Evolutionary conservation across 2,888 invertebrate species (phyloP).

Genomic region (Leptopilina myrica): DNA sequence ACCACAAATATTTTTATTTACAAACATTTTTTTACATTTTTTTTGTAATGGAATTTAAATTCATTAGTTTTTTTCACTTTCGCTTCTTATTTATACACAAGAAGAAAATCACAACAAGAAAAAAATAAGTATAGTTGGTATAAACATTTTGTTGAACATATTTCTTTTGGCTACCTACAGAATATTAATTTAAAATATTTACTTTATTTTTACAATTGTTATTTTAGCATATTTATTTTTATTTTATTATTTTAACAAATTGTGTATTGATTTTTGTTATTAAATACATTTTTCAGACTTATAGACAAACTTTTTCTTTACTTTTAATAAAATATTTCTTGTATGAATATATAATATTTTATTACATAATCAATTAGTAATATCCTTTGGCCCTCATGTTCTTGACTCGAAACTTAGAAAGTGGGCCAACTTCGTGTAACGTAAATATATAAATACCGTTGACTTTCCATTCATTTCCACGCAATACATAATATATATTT

Average conservation of each 20-base stretch:
- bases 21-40: no score
- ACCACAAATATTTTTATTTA: not conserved
- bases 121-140: no score
- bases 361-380: not conserved
- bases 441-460: conserved; percentile 6
- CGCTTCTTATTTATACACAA: no score
- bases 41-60: no score
- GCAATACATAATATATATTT: not conserved
- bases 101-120: no score
- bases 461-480: not conserved
- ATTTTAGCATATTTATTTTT: not conserved
- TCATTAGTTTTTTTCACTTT: not conserved
- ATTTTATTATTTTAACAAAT: not conserved
- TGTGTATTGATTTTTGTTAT: not conserved
- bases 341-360: not conserved
- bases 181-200: no score
- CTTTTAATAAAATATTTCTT: no score
- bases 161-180: no score
- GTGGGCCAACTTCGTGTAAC: conserved; percentile 14
- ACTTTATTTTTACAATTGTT: not conserved
- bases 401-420: not conserved
- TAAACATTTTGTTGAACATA: no score
- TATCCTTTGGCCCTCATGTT: conserved; percentile 7
- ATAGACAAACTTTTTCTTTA: no score
- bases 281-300: not conserved